phyloP scores from a whole-genome alignment of 2,888 invertebrate genomes.

The Pteria penguin region DNA sequence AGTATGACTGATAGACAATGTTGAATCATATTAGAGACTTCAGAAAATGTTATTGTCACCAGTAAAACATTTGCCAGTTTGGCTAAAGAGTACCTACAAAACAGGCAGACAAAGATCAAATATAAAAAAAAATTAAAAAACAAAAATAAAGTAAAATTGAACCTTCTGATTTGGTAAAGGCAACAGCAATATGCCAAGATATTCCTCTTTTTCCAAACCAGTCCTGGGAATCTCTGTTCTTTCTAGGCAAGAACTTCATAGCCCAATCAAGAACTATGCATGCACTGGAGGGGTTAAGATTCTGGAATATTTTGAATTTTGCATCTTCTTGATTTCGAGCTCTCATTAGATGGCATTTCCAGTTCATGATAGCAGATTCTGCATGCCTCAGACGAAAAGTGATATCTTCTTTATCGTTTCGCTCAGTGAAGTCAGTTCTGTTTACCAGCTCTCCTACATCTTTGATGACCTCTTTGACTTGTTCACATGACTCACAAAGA shows the following conservation, averaged over 20 bases:
- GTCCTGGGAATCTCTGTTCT: neutral
- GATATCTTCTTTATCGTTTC: neutral
- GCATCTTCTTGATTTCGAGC: neutral
- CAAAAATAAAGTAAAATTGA: neutral
- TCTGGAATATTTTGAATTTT: neutral
- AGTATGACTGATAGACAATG: too few species aligned
- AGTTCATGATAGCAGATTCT: neutral
- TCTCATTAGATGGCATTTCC: neutral
- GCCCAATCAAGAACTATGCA: neutral
- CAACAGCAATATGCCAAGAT: neutral
- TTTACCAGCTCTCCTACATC: neutral
- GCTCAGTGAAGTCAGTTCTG: neutral
- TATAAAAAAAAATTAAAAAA: too few species aligned
- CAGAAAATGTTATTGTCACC: too few species aligned
- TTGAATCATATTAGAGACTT: too few species aligned
- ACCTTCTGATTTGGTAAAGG: neutral
- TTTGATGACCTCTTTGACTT: neutral
- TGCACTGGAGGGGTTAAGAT: neutral
- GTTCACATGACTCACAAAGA: neutral
- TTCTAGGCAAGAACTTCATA: neutral
- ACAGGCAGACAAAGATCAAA: too few species aligned
- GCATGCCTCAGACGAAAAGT: neutral
- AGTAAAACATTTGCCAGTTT: too few species aligned
- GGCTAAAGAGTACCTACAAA: too few species aligned
- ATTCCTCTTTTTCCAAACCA: neutral